Evolutionary conservation across 2,797 vertebrate genomes (phyloP).

Genomic region (Channallabes apus): DNA sequence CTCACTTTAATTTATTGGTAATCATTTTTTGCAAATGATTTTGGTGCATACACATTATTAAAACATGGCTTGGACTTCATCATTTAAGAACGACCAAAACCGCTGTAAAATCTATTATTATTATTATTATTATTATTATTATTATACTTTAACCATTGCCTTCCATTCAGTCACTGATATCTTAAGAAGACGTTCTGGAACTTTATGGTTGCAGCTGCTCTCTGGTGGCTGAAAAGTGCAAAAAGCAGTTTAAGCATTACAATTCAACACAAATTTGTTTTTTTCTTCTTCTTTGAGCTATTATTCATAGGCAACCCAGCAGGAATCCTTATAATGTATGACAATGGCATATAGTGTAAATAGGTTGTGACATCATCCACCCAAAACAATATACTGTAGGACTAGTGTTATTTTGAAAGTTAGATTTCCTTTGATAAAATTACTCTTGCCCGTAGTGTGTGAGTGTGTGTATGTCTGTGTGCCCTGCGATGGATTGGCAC

Average conservation of each 20-base stretch:
- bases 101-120: too few species aligned
- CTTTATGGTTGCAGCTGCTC: conserved; percentile 1
- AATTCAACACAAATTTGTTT: neutral
- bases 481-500: too few species aligned
- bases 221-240: neutral
- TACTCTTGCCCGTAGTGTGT: too few species aligned
- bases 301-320: neutral
- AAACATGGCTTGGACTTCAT: neutral
- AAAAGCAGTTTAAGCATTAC: neutral
- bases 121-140: too few species aligned
- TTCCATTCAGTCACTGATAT: neutral
- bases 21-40: neutral
- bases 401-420: too few species aligned
- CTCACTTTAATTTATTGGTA: neutral
- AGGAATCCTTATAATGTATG: too few species aligned
- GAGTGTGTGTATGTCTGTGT: too few species aligned
- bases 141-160: too few species aligned
- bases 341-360: too few species aligned
- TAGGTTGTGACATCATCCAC: too few species aligned
- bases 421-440: too few species aligned
- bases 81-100: neutral
- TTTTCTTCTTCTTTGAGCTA: neutral
- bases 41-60: neutral
- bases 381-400: too few species aligned
- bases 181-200: neutral